phyloP scores from a whole-genome alignment of 2,888 invertebrate species.

The Clepsis dumicolana region DNA sequence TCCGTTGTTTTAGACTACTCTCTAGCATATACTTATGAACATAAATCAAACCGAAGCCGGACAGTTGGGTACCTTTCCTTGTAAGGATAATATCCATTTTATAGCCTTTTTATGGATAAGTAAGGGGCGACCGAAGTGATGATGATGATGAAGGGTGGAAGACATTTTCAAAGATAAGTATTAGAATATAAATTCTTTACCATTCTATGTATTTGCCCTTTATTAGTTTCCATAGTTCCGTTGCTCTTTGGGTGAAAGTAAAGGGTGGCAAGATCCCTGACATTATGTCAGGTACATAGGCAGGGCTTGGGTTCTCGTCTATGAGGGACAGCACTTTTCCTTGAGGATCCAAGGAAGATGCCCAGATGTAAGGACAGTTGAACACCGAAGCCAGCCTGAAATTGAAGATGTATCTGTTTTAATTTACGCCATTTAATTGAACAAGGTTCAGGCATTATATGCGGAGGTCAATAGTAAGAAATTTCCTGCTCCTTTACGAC shows the following conservation, averaged over 20 bases:
- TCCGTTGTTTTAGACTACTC: too few relatives aligned
- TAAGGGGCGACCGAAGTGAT: too few relatives aligned
- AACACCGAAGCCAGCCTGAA: constrained; percentile 61
- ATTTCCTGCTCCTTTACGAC: too few relatives aligned
- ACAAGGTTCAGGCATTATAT: background rate
- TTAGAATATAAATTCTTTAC: constrained; percentile 21
- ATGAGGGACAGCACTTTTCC: constrained; percentile 46
- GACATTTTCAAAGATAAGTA: too few relatives aligned
- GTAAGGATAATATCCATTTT: too few relatives aligned
- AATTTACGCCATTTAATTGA: too few relatives aligned
- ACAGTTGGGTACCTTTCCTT: too few relatives aligned
- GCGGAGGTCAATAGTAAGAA: too few relatives aligned
- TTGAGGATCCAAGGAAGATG: constrained; percentile 54
- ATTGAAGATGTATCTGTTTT: constrained; percentile 20
- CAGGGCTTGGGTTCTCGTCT: constrained; percentile 51
- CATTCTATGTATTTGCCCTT: constrained; percentile 21
- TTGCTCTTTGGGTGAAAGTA: constrained; percentile 53
- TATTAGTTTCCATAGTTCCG: constrained; percentile 50
- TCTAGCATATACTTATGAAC: too few relatives aligned
- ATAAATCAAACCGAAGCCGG: too few relatives aligned
- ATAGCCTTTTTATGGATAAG: too few relatives aligned
- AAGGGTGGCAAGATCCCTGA: constrained; percentile 52
- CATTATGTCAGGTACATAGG: constrained; percentile 50
- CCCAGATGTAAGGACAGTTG: constrained; percentile 61
- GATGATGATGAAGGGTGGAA: too few relatives aligned